Percentiles rank a stretch among this genome's conserved stretches.
Conservation (phyloP, 2,797 vertebrate genomes). For the Luscinia luscinia region DNA sequence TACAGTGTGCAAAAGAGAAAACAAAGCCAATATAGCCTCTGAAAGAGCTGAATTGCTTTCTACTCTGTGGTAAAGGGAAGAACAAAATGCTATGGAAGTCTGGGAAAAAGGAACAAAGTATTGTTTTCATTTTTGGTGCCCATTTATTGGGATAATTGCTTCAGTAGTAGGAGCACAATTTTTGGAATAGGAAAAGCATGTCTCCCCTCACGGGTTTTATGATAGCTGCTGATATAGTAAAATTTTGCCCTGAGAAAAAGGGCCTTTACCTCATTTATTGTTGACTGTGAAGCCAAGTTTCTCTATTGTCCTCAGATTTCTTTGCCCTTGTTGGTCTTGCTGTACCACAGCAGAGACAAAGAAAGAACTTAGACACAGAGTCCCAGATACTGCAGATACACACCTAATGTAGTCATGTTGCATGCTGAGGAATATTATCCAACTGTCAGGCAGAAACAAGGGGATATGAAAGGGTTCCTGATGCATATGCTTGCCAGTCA, state of each 20-base stretch:
- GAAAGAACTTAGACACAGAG: background rate
- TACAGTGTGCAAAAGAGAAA: background rate
- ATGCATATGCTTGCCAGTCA: background rate
- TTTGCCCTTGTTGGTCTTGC: background rate
- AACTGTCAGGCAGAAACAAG: background rate
- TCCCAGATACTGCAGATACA: background rate
- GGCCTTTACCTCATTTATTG: background rate
- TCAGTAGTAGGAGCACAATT: background rate
- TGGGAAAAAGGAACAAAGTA: background rate
- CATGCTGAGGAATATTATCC: background rate
- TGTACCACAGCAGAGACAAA: background rate
- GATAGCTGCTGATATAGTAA: background rate
- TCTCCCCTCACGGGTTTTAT: background rate
- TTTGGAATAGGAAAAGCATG: rapidly evolving
- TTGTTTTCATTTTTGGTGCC: background rate
- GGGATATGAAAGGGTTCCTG: background rate
- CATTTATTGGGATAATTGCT: background rate
- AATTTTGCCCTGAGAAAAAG: background rate
- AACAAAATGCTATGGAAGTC: background rate
- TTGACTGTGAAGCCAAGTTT: background rate
- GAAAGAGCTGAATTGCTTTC: background rate
- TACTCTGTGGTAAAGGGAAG: background rate
- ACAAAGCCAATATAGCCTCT: background rate
- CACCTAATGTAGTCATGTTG: background rate
- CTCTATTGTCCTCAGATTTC: background rate